Evolutionary conservation across 2,113 vertebrate genomes (phyloP).

Genomic region (Pterophyllum scalare): DNA sequence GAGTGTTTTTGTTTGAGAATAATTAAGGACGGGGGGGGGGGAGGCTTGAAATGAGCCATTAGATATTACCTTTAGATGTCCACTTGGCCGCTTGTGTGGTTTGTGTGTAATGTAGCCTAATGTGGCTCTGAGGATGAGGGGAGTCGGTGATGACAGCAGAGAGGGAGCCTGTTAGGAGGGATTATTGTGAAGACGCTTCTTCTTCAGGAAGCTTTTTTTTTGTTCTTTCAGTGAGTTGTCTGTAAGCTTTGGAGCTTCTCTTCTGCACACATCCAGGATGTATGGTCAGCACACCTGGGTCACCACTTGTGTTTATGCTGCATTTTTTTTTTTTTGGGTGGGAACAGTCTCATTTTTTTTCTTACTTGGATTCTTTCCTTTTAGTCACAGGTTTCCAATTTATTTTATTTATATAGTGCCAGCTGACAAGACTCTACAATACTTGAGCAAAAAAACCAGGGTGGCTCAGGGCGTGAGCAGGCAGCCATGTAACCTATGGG

Average conservation of each 20-base stretch:
- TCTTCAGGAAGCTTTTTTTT: background rate
- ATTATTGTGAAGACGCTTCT: constrained; percentile 31
- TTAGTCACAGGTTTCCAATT: too few species aligned
- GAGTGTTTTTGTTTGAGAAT: background rate
- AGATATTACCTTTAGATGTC: constrained; percentile 14
- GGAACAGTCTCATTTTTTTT: background rate
- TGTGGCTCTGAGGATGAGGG: constrained; percentile 34
- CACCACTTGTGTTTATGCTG: background rate
- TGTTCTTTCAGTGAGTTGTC: background rate
- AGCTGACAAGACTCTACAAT: too few species aligned
- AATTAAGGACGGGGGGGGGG: background rate
- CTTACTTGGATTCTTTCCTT: too few species aligned
- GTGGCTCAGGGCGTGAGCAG: too few species aligned
- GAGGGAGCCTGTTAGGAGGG: constrained; percentile 40
- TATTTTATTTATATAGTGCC: too few species aligned
- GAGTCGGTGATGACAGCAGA: constrained; percentile 48
- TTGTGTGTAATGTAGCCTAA: constrained; percentile 54
- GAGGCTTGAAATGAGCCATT: background rate
- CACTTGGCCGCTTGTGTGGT: constrained; percentile 20
- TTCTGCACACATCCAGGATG: background rate
- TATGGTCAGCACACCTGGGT: background rate
- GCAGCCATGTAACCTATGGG: too few species aligned
- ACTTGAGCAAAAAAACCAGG: too few species aligned
- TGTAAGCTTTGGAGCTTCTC: background rate
- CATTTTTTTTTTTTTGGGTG: background rate